Evolutionary conservation across 2,797 vertebrate genomes (phyloP).

Genomic region (Coranthus polyacanthus): DNA sequence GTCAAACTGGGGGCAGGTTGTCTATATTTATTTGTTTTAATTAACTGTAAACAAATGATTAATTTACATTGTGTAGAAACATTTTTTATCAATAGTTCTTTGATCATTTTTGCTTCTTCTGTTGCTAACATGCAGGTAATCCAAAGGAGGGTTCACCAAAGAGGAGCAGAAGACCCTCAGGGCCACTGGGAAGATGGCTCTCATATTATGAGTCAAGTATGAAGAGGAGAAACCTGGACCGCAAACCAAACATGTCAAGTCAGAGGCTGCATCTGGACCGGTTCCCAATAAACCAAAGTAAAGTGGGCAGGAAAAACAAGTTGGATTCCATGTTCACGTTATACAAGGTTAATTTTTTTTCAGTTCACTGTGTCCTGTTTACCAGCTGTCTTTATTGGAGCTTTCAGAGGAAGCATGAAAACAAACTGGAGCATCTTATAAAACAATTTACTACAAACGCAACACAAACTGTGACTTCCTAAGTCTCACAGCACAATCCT

Average conservation of each 20-base stretch:
- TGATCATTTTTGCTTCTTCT: slow-evolving; percentile 15
- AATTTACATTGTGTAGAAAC: too few species aligned
- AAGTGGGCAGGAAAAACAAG: slow-evolving; percentile 11
- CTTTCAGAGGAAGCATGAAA: background rate
- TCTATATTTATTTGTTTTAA: background rate
- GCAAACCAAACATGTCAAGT: slow-evolving; percentile 23
- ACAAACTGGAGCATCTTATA: slow-evolving; percentile 3
- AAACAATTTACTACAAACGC: background rate
- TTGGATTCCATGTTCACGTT: background rate
- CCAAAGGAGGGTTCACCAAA: slow-evolving; percentile 78
- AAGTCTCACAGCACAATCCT: too few species aligned
- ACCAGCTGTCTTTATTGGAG: slow-evolving; percentile 3
- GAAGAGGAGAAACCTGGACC: slow-evolving; percentile 30
- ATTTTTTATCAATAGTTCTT: too few species aligned
- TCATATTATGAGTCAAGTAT: slow-evolving; percentile 89
- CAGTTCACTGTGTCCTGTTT: slow-evolving; percentile 9
- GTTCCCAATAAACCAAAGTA: slow-evolving; percentile 25
- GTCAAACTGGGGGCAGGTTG: background rate
- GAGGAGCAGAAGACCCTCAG: slow-evolving; percentile 80
- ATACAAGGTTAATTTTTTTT: background rate
- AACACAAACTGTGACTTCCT: background rate
- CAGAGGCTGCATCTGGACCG: slow-evolving; percentile 22
- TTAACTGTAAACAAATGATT: too few species aligned
- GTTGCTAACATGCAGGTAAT: slow-evolving; percentile 74
- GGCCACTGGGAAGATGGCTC: slow-evolving; percentile 87